A percentile compares a stretch with the other conserved stretches of the same genome.
These are phyloP conservation scores for Bembecia ichneumoniformis DNA, from an alignment of 2,888 invertebrate genomes.

Conservation along the genomic window DNA sequence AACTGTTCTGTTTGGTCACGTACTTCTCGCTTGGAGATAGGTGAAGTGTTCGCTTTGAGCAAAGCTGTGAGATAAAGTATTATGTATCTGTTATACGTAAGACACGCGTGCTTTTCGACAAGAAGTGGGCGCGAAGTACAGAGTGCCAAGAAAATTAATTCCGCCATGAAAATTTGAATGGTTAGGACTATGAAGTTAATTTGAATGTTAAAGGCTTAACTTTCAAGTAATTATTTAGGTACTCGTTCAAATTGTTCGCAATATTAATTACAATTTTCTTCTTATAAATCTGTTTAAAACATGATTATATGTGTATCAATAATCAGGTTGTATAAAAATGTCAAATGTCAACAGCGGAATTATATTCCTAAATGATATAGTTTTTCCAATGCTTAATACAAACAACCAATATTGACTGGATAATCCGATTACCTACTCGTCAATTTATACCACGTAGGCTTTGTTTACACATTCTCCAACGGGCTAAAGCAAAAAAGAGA, in stretches of 20 bases:
- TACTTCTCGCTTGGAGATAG: slow-evolving; percentile 6
- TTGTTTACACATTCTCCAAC: slow-evolving; percentile 19
- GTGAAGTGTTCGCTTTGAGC: slow-evolving; percentile 7
- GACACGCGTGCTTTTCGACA: neutral
- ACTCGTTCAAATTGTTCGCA: slow-evolving; percentile 19
- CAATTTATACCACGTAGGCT: slow-evolving; percentile 8
- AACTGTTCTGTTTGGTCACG: slow-evolving; percentile 6
- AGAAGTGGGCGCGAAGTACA: too few relatives aligned
- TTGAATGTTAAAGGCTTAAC: slow-evolving; percentile 5
- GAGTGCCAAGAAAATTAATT: too few relatives aligned
- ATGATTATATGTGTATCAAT: too few relatives aligned
- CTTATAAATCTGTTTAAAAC: too few relatives aligned
- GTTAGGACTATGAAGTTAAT: too few relatives aligned
- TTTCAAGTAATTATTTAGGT: slow-evolving; percentile 20
- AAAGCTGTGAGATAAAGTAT: slow-evolving; percentile 9
- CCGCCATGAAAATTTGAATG: too few relatives aligned
- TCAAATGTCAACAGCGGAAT: too few relatives aligned
- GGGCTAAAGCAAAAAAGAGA: neutral
- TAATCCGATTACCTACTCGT: too few relatives aligned
- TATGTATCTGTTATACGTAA: slow-evolving; percentile 3
- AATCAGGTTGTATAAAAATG: too few relatives aligned
- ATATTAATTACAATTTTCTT: neutral
- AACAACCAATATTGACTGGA: too few relatives aligned
- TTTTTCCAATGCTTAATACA: too few relatives aligned
- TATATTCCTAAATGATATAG: too few relatives aligned